Conservation (phyloP, 2,113 vertebrate genomes). For the Crotalus horridus region DNA sequence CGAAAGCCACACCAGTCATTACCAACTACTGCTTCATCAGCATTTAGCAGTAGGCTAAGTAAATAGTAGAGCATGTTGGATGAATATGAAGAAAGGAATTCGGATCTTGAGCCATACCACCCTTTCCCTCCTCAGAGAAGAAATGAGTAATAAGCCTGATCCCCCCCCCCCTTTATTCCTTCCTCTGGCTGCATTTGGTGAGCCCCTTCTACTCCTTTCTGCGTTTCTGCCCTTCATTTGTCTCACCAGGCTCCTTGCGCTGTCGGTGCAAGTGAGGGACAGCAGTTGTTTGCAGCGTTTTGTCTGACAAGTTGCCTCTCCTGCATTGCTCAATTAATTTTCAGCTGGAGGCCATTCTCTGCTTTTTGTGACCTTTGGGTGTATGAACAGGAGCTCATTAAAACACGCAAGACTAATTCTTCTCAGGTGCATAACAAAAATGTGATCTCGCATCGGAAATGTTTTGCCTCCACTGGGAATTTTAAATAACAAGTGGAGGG, state of each 20-base stretch:
- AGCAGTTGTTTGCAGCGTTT: neutral
- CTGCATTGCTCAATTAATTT: neutral
- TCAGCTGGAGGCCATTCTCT: accelerated
- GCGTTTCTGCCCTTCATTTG: neutral
- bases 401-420: neutral
- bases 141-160: neutral
- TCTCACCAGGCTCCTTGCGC: too few species aligned
- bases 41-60: too few species aligned
- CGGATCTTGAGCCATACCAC: too few species aligned
- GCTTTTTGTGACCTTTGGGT: accelerated
- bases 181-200: neutral
- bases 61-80: too few species aligned
- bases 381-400: neutral
- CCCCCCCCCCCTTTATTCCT: neutral
- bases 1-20: too few species aligned
- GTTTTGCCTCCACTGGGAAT: neutral
- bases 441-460: neutral
- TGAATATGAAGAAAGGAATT: too few species aligned
- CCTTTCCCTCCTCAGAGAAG: neutral
- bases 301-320: neutral
- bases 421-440: neutral
- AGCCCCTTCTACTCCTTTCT: neutral
- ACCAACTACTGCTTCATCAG: too few species aligned
- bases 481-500: neutral
- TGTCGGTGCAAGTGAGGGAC: too few species aligned